Base-by-base conservation (phyloP, 2,888 invertebrate genomes). In the Noctua janthe region DNA sequence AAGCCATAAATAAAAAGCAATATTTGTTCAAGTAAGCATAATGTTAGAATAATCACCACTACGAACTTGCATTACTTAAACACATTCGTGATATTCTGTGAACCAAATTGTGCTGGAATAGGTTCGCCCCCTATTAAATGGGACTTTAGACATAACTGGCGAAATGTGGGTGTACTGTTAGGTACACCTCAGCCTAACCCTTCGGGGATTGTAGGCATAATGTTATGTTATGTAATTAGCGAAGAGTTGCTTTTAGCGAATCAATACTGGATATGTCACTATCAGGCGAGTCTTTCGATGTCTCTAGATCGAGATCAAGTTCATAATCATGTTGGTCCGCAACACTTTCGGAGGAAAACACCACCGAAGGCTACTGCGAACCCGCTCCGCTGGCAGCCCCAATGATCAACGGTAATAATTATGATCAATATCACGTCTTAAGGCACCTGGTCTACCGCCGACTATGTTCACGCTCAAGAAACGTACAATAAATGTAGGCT, bases 221-320 rank as follows among this genome's bases (percentile, higher is more conserved):
- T 7, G 51, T 51, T 51, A 20, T 20, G 51, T 51, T 51, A 20
- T 17, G 51, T 4, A 47, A 49, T 49, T 4, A 66, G 17, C 35
- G 2, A 8, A 23, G n/a, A 39, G 13, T 15, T 35, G 8, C 20
- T 2, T 51, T 51, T 54, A 13, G 7, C 29, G 62, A 43, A 35
- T 59, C 59, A 47, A 47, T 51, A 59, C 64, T 82, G 17, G 56
- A 71, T 51, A 20, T 47, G 83, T 75, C 82, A 76, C 66, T 71
- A 51, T 43, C 71, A 47, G 51, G 43, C 4, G 51, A 83, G 7
- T 13, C 15, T 15, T 74, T 82, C 17, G 39, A 47, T 51, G 70
- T 64, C 7, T 49, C 66, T 29, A 56, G 17, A 43, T 82, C 74
- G 43, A 43, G 15, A 62, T n/a, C n/a, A 35, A 54, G n/a, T 23